phyloP scores from a whole-genome alignment of 2,113 vertebrate genomes.

The Microcebus jonahi region DNA sequence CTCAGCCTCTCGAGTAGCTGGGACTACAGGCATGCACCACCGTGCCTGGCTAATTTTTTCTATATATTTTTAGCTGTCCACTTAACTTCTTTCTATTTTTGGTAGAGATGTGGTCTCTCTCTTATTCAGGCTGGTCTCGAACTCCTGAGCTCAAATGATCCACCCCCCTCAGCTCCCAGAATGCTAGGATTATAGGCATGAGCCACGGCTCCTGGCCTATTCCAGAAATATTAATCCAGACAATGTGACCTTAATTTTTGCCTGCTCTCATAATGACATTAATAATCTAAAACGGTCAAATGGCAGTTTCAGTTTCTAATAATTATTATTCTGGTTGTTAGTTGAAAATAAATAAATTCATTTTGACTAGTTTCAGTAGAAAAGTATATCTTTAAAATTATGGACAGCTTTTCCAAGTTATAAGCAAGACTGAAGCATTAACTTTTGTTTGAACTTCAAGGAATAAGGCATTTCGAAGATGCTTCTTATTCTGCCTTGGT shows the following conservation, averaged over 20 bases:
- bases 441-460: background rate
- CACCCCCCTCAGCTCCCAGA: too few relatives aligned
- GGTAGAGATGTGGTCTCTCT: too few relatives aligned
- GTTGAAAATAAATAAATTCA: background rate
- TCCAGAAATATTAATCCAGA: background rate
- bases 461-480: background rate
- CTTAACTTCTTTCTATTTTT: too few relatives aligned
- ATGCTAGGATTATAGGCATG: too few relatives aligned
- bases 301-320: background rate
- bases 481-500: background rate
- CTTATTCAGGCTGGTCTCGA: too few relatives aligned
- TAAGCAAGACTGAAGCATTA: background rate
- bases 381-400: background rate
- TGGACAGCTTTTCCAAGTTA: background rate
- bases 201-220: background rate
- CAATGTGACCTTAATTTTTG: background rate
- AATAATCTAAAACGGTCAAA: background rate
- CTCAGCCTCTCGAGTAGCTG: too few relatives aligned
- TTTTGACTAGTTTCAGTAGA: background rate
- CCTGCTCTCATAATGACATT: background rate
- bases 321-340: background rate
- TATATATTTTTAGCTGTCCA: too few relatives aligned
- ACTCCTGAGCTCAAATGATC: too few relatives aligned
- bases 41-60: too few relatives aligned
- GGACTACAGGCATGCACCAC: too few relatives aligned